Evolutionary conservation across 2,797 vertebrate genomes (phyloP).

Genomic region (Platalea minor): DNA sequence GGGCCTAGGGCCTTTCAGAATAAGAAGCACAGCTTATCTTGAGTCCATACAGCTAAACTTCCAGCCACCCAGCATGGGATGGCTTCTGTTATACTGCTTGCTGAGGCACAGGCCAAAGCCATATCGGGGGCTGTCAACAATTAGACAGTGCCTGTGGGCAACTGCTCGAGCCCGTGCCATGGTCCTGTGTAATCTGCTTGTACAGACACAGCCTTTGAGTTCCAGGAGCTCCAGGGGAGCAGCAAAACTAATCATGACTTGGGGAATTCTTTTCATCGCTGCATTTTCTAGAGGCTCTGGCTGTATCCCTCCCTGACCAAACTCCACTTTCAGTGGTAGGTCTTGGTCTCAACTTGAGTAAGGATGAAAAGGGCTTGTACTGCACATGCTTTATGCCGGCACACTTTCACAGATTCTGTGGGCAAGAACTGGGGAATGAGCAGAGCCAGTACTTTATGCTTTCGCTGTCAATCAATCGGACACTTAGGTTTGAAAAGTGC

Average conservation of each 20-base stretch:
- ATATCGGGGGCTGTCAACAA: neutral
- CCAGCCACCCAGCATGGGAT: neutral
- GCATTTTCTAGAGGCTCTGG: neutral
- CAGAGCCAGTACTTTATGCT: neutral
- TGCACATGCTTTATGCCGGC: fast-evolving
- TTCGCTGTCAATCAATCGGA: neutral
- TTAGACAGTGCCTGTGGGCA: neutral
- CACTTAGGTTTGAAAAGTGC: neutral
- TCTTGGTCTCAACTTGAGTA: neutral
- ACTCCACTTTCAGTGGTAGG: neutral
- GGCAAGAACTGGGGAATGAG: neutral
- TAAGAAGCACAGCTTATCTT: neutral
- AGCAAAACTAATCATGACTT: neutral
- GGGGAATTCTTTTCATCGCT: neutral
- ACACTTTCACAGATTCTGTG: neutral
- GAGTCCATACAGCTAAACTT: neutral
- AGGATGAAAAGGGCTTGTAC: neutral
- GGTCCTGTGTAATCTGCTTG: neutral
- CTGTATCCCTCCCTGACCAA: neutral
- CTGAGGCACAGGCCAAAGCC: neutral
- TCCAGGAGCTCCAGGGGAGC: neutral
- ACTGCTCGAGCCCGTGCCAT: neutral
- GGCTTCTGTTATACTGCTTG: neutral
- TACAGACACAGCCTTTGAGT: neutral
- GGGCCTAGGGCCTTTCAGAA: neutral